A percentile compares a stretch with the other conserved stretches of the same genome.
Evolutionary conservation across 2,113 vertebrate species (phyloP).

Genomic region (Paralichthys olivaceus): DNA sequence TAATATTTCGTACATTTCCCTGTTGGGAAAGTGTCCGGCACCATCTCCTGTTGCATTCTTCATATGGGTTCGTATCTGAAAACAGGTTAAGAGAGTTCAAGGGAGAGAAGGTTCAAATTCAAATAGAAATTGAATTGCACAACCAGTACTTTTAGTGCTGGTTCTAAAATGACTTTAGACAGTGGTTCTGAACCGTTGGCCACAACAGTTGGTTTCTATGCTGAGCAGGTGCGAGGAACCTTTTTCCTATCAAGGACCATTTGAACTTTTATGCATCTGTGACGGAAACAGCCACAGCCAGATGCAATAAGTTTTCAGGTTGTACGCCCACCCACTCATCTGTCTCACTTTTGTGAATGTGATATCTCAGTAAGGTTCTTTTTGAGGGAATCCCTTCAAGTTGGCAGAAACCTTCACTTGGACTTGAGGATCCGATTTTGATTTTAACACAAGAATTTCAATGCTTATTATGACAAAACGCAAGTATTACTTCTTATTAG

Average conservation of each 20-base stretch:
- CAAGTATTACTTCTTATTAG: neutral
- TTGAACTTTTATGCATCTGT: neutral
- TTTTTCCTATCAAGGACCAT: neutral
- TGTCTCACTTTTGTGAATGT: neutral
- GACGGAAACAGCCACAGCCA: neutral
- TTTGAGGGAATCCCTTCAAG: neutral
- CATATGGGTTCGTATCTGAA: no score
- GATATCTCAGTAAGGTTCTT: neutral
- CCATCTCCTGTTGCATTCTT: no score
- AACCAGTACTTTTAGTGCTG: neutral
- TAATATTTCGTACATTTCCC: no score
- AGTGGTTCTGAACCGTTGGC: neutral
- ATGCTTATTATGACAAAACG: no score
- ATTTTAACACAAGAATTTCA: neutral
- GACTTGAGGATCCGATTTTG: neutral
- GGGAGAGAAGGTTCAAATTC: no score
- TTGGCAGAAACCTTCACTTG: neutral
- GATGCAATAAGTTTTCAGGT: neutral
- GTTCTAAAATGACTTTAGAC: neutral
- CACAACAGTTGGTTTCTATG: neutral
- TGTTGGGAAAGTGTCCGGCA: no score
- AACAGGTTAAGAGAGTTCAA: neutral
- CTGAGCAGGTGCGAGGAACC: neutral
- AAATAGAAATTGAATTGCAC: neutral
- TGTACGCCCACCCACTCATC: neutral